A percentile compares a stretch with the other conserved stretches of the same genome.
Evolutionary conservation across 2,888 invertebrate species (phyloP).

Genomic region (Oligia latruncula): DNA sequence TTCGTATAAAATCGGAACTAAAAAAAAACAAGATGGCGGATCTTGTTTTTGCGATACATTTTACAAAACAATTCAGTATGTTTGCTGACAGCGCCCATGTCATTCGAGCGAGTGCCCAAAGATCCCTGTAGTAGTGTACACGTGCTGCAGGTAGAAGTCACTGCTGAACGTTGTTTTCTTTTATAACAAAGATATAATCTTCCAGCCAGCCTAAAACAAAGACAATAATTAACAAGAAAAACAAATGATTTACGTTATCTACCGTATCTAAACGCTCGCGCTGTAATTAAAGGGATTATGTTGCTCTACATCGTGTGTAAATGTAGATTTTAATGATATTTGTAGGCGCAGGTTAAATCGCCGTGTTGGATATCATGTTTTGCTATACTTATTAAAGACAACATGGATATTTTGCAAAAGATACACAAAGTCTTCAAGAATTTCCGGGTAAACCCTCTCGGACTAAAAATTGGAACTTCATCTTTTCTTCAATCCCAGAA

Average conservation of each 20-base stretch:
- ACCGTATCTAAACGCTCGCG: background rate
- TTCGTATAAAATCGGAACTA: no score
- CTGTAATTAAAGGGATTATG: constrained; percentile 18
- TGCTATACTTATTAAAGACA: background rate
- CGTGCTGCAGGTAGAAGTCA: background rate
- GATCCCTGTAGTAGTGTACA: background rate
- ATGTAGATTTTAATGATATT: constrained; percentile 14
- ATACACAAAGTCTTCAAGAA: background rate
- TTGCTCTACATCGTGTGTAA: background rate
- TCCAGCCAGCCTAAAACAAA: constrained; percentile 6
- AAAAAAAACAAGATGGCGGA: no score
- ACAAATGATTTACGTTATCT: constrained; percentile 33
- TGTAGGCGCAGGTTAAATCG: background rate
- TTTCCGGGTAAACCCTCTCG: background rate
- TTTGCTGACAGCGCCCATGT: background rate
- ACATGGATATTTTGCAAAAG: background rate
- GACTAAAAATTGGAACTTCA: background rate
- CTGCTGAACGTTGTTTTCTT: background rate
- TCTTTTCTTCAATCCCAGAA: background rate
- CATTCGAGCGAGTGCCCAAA: background rate
- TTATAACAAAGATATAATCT: background rate
- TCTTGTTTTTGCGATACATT: no score
- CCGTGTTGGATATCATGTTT: background rate
- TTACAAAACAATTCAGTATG: no score
- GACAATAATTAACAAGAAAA: constrained; percentile 8